A percentile compares a stretch with the other conserved stretches of the same genome.
phyloP scores from a whole-genome alignment of 2,888 invertebrate genomes.

The Agriopis aurantiaria region DNA sequence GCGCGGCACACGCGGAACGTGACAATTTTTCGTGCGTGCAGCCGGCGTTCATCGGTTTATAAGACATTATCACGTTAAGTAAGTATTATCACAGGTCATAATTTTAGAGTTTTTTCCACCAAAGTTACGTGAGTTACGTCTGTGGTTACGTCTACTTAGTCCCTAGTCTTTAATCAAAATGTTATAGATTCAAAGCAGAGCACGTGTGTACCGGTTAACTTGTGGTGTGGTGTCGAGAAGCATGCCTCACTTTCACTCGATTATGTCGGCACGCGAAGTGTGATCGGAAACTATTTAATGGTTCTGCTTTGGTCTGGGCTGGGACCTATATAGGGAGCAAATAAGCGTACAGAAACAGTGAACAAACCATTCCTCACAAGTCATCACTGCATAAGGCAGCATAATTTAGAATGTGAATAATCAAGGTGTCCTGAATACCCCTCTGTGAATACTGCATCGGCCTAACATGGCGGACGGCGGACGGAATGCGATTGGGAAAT shows the following conservation, averaged over 20 bases:
- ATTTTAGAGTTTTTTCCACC: no score
- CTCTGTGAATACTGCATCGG: constrained; percentile 35
- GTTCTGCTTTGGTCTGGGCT: background rate
- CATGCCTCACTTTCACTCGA: constrained; percentile 53
- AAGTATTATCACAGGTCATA: no score
- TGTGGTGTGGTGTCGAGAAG: constrained; percentile 35
- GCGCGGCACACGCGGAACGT: no score
- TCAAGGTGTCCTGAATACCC: constrained; percentile 41
- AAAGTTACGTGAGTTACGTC: no score
- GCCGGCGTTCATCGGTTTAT: no score
- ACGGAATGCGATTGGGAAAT: constrained; percentile 11
- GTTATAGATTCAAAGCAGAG: background rate
- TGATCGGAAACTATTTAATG: constrained; percentile 25
- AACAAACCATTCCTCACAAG: no score
- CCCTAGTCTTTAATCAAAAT: background rate
- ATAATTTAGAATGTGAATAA: constrained; percentile 41
- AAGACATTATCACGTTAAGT: no score
- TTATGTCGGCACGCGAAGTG: constrained; percentile 40
- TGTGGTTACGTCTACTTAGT: no score
- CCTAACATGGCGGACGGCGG: constrained; percentile 33
- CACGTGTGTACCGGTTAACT: background rate
- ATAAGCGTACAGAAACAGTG: no score
- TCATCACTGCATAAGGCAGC: constrained; percentile 8
- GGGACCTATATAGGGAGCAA: background rate
- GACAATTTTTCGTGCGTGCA: no score